A percentile compares a stretch with the other conserved stretches of the same genome.
Evolutionary conservation across 1,140 invertebrate genomes (phyloP).

Genomic region (Drosophila bipectinata): DNA sequence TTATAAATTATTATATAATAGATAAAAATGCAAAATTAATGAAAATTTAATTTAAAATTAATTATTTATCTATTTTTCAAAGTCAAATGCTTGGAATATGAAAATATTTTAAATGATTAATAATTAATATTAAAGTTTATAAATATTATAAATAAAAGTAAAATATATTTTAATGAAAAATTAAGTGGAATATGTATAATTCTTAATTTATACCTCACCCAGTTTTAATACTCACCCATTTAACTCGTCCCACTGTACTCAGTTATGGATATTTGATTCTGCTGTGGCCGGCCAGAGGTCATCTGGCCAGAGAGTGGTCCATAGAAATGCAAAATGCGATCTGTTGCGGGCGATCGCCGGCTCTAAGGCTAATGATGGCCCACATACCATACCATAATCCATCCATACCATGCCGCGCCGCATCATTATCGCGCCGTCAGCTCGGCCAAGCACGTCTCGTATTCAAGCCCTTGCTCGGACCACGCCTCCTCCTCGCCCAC

Average conservation of each 20-base stretch:
- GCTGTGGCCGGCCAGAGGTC: constrained; percentile 54
- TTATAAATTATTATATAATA: not conserved
- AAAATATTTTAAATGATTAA: no score
- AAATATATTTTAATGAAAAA: no score
- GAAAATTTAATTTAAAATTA: not conserved
- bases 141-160: no score
- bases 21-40: not conserved
- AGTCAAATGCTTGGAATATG: not conserved
- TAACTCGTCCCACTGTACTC: constrained; percentile 44
- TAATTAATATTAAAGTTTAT: no score
- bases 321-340: constrained; percentile 62
- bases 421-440: constrained; percentile 37
- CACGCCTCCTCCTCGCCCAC: constrained; percentile 1
- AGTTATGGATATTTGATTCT: constrained; percentile 48
- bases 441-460: constrained; percentile 25
- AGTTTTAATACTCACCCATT: not conserved
- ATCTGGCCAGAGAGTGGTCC: constrained; percentile 19
- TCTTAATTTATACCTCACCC: not conserved
- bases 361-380: constrained; percentile 55
- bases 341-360: constrained; percentile 43
- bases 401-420: constrained; percentile 1
- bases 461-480: not conserved
- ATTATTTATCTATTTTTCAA: not conserved
- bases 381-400: constrained; percentile 45
- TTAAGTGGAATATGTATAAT: no score